Percentiles rank a stretch among this genome's conserved stretches.
Conservation (phyloP, 2,113 vertebrate species). For the Aegotheles bennettii region DNA sequence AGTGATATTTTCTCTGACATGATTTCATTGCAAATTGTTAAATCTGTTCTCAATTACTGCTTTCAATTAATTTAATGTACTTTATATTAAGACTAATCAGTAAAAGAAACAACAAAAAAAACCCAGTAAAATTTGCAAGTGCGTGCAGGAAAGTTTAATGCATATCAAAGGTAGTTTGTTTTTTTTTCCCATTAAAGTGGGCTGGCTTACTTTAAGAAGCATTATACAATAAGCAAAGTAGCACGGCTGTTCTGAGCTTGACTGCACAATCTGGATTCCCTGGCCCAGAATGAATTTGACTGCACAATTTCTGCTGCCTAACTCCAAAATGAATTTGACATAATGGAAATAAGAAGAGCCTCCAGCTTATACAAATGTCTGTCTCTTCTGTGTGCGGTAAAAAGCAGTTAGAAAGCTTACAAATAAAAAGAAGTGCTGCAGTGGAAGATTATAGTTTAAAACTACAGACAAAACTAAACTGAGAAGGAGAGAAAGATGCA, state of each 20-base stretch:
- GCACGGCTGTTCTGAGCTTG: not conserved
- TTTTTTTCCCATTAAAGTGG: not conserved
- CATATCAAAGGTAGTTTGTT: not conserved
- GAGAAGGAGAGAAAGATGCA: not conserved
- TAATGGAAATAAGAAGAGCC: constrained; percentile 57
- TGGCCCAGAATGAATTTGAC: constrained; percentile 31
- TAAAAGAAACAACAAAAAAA: not conserved
- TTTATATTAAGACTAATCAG: not conserved
- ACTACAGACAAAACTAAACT: not conserved
- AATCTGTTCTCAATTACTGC: not conserved
- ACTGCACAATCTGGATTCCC: not conserved
- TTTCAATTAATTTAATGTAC: not conserved
- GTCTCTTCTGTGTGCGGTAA: not conserved
- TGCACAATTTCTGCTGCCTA: constrained; percentile 42
- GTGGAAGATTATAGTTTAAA: not conserved
- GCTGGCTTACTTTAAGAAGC: not conserved
- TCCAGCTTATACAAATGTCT: constrained; percentile 38
- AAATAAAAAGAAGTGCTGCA: not conserved
- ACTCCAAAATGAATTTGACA: constrained; percentile 51
- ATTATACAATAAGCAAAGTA: not conserved
- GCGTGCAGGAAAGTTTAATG: not conserved
- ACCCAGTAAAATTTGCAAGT: not conserved
- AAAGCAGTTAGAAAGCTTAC: not conserved
- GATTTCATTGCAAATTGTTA: not conserved
- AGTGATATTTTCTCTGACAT: not conserved